These are phyloP conservation scores for Nemapogon koenigi DNA, from an alignment of 2,888 invertebrate species.

Conservation along the genomic window DNA sequence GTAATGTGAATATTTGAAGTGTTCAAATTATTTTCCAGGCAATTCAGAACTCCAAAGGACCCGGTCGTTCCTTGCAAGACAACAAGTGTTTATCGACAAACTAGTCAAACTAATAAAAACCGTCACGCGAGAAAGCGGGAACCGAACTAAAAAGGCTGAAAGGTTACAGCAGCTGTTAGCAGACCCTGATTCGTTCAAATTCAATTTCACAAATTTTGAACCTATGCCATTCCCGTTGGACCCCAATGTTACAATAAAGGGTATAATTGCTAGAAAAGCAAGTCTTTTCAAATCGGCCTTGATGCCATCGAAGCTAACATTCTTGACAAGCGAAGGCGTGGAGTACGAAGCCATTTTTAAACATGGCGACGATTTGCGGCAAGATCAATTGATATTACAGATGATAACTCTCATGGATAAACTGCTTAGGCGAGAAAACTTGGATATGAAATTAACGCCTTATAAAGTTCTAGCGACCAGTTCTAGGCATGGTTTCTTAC, in stretches of 20 bases:
- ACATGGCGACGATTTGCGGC: slow-evolving; percentile 95
- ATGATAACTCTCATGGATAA: slow-evolving; percentile 99
- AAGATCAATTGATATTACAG: slow-evolving; percentile 96
- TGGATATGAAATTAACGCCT: slow-evolving; percentile 95
- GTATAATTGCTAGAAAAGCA: slow-evolving; percentile 88
- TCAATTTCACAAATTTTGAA: slow-evolving; percentile 89
- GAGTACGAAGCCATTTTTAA: slow-evolving; percentile 97
- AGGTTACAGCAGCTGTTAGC: slow-evolving; percentile 83
- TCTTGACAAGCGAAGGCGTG: slow-evolving; percentile 79
- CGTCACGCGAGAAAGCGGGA: slow-evolving; percentile 90
- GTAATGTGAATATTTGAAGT: neutral
- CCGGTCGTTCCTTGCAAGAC: slow-evolving; percentile 78
- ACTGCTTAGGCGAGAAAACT: slow-evolving; percentile 88
- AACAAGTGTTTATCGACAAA: slow-evolving; percentile 91
- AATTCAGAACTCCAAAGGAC: slow-evolving; percentile 75
- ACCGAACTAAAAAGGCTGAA: slow-evolving; percentile 90
- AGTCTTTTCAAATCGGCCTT: slow-evolving; percentile 94
- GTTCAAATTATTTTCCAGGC: slow-evolving; percentile 36
- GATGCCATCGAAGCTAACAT: slow-evolving; percentile 92
- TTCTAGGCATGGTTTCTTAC: slow-evolving; percentile 94
- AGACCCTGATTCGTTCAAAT: slow-evolving; percentile 81
- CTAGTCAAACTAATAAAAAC: slow-evolving; percentile 86
- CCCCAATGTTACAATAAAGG: slow-evolving; percentile 87
- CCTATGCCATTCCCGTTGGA: slow-evolving; percentile 94
- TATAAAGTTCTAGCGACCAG: slow-evolving; percentile 95